Evolutionary conservation across 1,140 invertebrate species (phyloP), one percentile per base, ranked within the genome.

Genomic region (Apis cerana): DNA sequence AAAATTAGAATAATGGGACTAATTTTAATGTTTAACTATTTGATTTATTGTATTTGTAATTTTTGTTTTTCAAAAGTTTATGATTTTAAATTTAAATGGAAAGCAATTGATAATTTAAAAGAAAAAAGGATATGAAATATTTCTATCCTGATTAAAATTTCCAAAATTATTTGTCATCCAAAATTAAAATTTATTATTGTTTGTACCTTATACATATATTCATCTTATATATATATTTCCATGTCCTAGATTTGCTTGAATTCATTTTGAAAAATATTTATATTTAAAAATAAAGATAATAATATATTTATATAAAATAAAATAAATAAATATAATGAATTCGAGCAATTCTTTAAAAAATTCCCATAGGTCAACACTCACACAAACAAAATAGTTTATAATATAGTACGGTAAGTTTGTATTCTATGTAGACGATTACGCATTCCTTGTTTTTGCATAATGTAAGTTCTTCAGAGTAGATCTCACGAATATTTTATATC

Each of bases 321-420:
- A 21, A 11, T 3, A 11, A 10, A 9, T 8, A 11, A 17, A 11
- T 17, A 74, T 12, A 43, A 62, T 43, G 68, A 43, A 65, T 27
- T 80, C 70, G 12, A 65, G 78, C 70, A 65, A 75, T 43, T 65
- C 70, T 8, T 5, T 4, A 12, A 43, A 27, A n/a, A 27, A 1
- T 62, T 75, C 33, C 48, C 23, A 61, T 75, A 54, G 56, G 56
- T 68, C 54, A 13, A 56, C 27, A 33, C 5, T 43, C 15, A 54
- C 50, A 54, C 9, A 75, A 43, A 48, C 58, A 62, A 50, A 21
- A 64, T 76, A 82, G 43, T 54, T 48, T 43, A 61, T 85, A 77
- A 82, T 68, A 72, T 68, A 58, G 72, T 23, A 86, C 84, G 85
- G 84, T 86, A 86, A 86, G 85, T 86, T 86, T 7, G 43, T 67